phyloP scores from a whole-genome alignment of 2,797 vertebrate genomes.

The Setipinna tenuifilis region DNA sequence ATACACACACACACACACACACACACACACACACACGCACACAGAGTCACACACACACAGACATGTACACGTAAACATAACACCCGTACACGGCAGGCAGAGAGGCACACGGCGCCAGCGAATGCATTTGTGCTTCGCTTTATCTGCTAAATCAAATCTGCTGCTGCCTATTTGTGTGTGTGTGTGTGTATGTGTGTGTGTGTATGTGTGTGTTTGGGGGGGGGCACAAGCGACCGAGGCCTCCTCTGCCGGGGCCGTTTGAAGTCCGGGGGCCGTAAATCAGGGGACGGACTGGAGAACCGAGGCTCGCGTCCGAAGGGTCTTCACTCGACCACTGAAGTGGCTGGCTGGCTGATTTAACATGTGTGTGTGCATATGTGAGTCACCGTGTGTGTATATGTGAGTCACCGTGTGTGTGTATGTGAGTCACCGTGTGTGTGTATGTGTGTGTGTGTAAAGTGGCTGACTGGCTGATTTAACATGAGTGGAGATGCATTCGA shows the following conservation, averaged over 20 bases:
- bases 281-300: not conserved
- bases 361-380: too few relatives aligned
- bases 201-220: too few relatives aligned
- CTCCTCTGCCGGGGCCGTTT: conserved; percentile 39
- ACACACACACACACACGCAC: not conserved
- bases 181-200: conserved; percentile 65
- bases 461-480: not conserved
- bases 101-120: too few relatives aligned
- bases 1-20: conserved; percentile 53
- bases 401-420: too few relatives aligned
- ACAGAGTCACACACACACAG: not conserved
- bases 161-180: conserved; percentile 64
- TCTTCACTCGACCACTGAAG: not conserved
- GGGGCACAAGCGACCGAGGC: conserved; percentile 46
- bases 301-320: not conserved
- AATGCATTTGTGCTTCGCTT: conserved; percentile 45
- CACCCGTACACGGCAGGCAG: too few relatives aligned
- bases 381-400: too few relatives aligned
- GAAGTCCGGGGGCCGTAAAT: conserved; percentile 22
- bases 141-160: conserved; percentile 53
- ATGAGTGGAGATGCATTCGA: not conserved
- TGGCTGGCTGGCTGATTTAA: not conserved
- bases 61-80: not conserved
- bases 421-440: too few relatives aligned
- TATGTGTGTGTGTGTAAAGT: too few relatives aligned